These are phyloP conservation scores for Pycnomerus fuliginosus DNA, from an alignment of 2,888 invertebrate species.

Conservation along the genomic window DNA sequence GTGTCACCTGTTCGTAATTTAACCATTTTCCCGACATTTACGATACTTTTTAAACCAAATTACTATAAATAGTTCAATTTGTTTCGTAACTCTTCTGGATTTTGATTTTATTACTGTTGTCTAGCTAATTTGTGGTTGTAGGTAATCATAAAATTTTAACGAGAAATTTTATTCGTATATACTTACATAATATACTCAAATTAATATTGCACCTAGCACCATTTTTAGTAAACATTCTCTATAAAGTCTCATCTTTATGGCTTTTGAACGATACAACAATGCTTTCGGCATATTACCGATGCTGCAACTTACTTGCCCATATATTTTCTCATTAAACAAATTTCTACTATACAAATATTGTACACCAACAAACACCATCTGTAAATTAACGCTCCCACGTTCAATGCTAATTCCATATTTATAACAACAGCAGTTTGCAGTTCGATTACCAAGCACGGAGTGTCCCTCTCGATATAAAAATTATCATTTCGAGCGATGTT, in stretches of 20 bases:
- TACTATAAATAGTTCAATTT: conserved; percentile 16
- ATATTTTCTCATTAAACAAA: conserved; percentile 7
- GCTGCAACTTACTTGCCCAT: conserved; percentile 15
- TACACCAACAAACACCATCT: too few species aligned
- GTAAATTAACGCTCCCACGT: too few species aligned
- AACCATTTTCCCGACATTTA: conserved; percentile 13
- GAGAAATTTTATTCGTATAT: conserved; percentile 13
- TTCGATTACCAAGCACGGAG: too few species aligned
- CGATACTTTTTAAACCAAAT: conserved; percentile 15
- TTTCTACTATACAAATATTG: too few species aligned
- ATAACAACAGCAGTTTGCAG: too few species aligned
- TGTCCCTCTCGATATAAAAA: too few species aligned
- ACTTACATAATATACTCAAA: conserved; percentile 5
- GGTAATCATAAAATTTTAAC: conserved; percentile 11
- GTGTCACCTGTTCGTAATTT: conserved; percentile 16
- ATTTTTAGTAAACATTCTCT: conserved; percentile 19
- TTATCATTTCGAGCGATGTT: too few species aligned
- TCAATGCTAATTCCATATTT: too few species aligned
- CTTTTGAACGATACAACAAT: conserved; percentile 12
- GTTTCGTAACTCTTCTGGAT: background rate
- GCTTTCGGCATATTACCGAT: conserved; percentile 15
- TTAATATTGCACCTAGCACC: conserved; percentile 12
- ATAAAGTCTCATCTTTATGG: conserved; percentile 19
- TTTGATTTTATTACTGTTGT: conserved; percentile 4
- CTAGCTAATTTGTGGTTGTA: conserved; percentile 9